phyloP scores from a whole-genome alignment of 2,113 vertebrate species.

The Peucedramus taeniatus region DNA sequence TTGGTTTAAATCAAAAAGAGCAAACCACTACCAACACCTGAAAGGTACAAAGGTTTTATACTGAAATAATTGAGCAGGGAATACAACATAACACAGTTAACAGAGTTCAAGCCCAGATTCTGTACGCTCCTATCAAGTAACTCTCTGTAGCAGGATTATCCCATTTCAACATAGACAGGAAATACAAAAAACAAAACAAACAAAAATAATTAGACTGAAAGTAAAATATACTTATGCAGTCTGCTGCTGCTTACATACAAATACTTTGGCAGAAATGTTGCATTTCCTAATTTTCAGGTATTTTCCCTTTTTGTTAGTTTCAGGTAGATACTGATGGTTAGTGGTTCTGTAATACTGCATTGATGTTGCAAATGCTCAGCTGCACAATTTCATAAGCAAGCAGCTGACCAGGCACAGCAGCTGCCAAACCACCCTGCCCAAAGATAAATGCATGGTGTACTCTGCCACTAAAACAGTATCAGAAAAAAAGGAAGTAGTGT shows the following conservation, averaged over 20 bases:
- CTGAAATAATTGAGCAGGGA: background rate
- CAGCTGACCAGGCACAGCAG: background rate
- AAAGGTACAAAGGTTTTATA: background rate
- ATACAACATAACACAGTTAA: background rate
- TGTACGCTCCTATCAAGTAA: background rate
- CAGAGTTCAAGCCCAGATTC: background rate
- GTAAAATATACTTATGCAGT: background rate
- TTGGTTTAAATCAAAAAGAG: background rate
- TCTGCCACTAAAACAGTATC: background rate
- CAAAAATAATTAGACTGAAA: background rate
- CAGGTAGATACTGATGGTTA: background rate
- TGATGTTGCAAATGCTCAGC: background rate
- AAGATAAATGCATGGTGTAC: background rate
- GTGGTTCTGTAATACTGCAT: background rate
- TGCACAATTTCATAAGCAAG: background rate
- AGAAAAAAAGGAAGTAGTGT: background rate
- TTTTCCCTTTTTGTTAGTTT: background rate
- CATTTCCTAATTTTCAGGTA: background rate
- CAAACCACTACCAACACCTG: background rate
- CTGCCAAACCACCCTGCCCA: background rate
- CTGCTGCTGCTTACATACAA: background rate
- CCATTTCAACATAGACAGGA: background rate
- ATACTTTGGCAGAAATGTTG: background rate
- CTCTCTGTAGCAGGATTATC: background rate
- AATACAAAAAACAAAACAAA: background rate